phyloP scores from a whole-genome alignment of 2,797 vertebrate genomes.

The Novumbra hubbsi region DNA sequence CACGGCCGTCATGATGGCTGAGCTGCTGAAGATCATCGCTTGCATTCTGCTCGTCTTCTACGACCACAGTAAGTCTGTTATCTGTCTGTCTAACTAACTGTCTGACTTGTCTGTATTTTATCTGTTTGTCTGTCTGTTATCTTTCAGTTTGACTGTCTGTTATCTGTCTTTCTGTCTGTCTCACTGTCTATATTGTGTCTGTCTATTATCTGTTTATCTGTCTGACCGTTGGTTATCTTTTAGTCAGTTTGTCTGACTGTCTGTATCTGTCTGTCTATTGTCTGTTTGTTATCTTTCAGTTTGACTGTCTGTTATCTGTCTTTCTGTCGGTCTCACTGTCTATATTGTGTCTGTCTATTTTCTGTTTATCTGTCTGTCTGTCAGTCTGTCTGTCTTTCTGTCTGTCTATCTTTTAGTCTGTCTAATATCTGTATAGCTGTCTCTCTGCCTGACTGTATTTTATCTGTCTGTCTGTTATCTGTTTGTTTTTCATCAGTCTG shows the following conservation, averaged over 20 bases:
- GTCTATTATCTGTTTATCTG: not conserved
- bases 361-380: not conserved
- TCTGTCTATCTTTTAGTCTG: no score
- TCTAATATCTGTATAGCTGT: not conserved
- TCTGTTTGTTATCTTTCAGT: no score
- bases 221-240: not conserved
- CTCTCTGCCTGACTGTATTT: not conserved
- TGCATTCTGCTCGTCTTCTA: constrained; percentile 92
- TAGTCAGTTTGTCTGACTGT: not conserved
- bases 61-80: constrained; percentile 78
- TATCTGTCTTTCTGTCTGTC: not conserved
- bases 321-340: not conserved
- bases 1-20: constrained; percentile 93
- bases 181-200: not conserved
- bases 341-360: no score
- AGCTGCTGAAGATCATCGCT: constrained; percentile 90
- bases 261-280: not conserved
- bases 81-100: not conserved
- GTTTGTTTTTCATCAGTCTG: no score
- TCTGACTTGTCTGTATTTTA: not conserved
- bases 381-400: not conserved
- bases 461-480: no score
- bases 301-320: not conserved
- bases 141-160: not conserved
- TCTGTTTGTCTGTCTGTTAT: not conserved